These are phyloP conservation scores for Limnephilus auricula DNA, from an alignment of 2,888 invertebrate genomes.

Conservation along the genomic window DNA sequence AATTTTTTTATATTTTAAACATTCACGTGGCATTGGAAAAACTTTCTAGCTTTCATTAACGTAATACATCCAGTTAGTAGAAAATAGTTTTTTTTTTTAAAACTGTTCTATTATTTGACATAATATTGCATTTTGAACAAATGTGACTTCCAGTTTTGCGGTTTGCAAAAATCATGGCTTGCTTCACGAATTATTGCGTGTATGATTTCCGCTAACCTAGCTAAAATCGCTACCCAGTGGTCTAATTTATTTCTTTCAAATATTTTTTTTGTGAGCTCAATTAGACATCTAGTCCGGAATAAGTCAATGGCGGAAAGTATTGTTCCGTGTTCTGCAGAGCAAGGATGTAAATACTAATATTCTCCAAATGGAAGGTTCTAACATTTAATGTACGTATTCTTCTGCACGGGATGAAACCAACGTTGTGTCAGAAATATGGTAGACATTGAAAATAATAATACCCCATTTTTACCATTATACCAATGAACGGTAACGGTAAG, in stretches of 20 bases:
- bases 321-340: slow-evolving; percentile 26
- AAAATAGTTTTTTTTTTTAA: too few species aligned
- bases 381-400: neutral
- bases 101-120: too few species aligned
- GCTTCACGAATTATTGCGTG: neutral
- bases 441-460: neutral
- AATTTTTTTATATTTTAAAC: neutral
- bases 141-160: too few species aligned
- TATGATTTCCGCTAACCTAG: neutral
- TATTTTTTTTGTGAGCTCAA: neutral
- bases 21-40: neutral
- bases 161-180: neutral
- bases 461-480: neutral
- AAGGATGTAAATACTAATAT: slow-evolving; percentile 31
- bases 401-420: neutral
- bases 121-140: too few species aligned
- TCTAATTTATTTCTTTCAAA: neutral
- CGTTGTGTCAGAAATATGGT: neutral
- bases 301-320: neutral
- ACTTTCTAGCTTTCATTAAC: neutral
- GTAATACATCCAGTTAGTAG: too few species aligned
- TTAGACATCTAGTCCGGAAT: neutral
- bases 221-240: too few species aligned
- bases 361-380: slow-evolving; percentile 18
- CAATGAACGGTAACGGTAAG: neutral